These are phyloP conservation scores for Automeris io DNA, from an alignment of 2,888 invertebrate species.

Conservation along the genomic window DNA sequence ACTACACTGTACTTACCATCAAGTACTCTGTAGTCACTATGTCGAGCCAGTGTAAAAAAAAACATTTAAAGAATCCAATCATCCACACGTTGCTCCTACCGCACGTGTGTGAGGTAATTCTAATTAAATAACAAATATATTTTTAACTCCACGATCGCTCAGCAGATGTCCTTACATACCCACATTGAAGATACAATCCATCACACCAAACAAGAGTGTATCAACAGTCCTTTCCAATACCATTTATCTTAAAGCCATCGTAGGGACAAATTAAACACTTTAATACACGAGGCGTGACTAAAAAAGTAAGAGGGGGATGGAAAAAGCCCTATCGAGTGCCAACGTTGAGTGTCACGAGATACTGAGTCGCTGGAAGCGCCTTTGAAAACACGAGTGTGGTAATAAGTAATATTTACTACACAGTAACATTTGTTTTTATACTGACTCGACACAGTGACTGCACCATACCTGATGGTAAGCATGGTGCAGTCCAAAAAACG, in stretches of 20 bases:
- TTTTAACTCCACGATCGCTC: conserved; percentile 27
- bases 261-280: conserved; percentile 73
- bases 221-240: conserved; percentile 29
- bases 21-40: no score
- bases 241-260: conserved; percentile 54
- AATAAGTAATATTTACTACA: no score
- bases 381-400: background rate
- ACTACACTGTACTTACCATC: no score
- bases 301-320: conserved; percentile 37
- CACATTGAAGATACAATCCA: conserved; percentile 38
- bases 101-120: background rate
- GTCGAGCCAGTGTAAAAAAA: no score
- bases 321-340: conserved; percentile 33
- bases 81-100: background rate
- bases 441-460: no score
- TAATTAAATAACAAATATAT: conserved; percentile 9
- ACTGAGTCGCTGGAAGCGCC: conserved; percentile 22
- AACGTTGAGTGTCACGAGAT: conserved; percentile 7
- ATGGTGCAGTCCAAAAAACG: no score
- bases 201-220: conserved; percentile 38
- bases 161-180: conserved; percentile 39
- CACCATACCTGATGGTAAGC: no score
- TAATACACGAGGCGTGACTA: conserved; percentile 71
- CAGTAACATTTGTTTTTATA: no score
- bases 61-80: background rate